Evolutionary conservation across 2,888 invertebrate genomes (phyloP).

Genomic region (Lampropteryx suffumata): DNA sequence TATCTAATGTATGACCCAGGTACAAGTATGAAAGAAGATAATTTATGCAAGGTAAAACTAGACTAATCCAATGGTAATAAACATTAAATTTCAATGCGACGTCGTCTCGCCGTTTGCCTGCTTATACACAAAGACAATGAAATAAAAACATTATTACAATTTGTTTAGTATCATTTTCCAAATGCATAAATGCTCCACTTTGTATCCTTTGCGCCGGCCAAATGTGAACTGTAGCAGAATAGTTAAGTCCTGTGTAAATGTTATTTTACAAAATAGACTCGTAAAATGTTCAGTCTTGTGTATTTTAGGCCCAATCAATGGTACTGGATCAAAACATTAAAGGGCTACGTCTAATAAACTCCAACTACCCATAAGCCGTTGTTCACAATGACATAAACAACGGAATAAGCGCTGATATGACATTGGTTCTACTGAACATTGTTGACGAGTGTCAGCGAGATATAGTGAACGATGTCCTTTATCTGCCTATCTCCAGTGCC

Average conservation of each 20-base stretch:
- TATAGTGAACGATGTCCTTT: constrained; percentile 6
- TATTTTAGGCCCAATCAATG: constrained; percentile 56
- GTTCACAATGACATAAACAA: constrained; percentile 18
- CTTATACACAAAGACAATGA: constrained; percentile 17
- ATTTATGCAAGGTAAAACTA: constrained; percentile 20
- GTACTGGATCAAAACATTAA: constrained; percentile 18
- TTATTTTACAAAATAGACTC: constrained; percentile 78
- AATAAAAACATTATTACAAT: constrained; percentile 21
- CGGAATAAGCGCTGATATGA: constrained; percentile 18
- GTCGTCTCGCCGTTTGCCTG: constrained; percentile 1
- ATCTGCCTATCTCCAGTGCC: not conserved
- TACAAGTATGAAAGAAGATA: constrained; percentile 11
- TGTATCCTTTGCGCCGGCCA: constrained; percentile 13
- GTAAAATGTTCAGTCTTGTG: constrained; percentile 81
- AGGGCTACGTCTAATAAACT: constrained; percentile 7
- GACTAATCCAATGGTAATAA: constrained; percentile 19
- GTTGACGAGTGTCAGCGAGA: not conserved
- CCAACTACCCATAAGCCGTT: constrained; percentile 16
- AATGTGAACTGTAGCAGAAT: constrained; percentile 40
- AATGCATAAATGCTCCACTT: constrained; percentile 25
- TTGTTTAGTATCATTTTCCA: constrained; percentile 16
- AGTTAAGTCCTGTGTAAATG: constrained; percentile 52
- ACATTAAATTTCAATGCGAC: constrained; percentile 17
- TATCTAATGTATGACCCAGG: constrained; percentile 31
- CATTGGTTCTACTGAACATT: constrained; percentile 15